Conservation (phyloP, 2,797 vertebrate species). For the Pantherophis vulpinus region DNA sequence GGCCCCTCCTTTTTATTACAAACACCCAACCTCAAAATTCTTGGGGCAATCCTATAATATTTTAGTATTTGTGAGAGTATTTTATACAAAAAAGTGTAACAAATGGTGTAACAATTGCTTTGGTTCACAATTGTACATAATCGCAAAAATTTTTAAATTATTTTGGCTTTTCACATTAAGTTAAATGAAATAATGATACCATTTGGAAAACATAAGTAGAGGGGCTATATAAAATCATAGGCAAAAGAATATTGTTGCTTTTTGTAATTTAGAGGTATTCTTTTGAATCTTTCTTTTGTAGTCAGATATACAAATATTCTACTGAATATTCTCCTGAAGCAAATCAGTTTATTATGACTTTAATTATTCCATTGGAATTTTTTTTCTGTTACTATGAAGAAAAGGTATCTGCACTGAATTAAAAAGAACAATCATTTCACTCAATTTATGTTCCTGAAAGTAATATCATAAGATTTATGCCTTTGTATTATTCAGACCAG, state of each 20-base stretch:
- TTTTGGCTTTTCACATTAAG: not conserved
- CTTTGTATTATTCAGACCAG: not conserved
- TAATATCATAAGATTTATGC: not conserved
- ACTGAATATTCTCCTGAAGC: not conserved
- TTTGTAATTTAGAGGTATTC: not conserved
- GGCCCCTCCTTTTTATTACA: not conserved
- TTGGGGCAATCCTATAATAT: not conserved
- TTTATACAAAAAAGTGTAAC: constrained; percentile 15
- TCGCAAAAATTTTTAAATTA: not conserved
- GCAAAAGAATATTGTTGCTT: not conserved
- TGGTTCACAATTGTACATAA: not conserved
- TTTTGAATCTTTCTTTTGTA: not conserved
- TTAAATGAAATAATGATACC: not conserved
- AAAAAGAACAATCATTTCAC: not conserved
- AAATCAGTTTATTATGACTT: constrained; percentile 19
- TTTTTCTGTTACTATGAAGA: not conserved
- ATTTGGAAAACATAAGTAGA: not conserved
- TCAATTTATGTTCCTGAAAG: not conserved
- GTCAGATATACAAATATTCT: not conserved
- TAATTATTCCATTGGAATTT: constrained; percentile 7
- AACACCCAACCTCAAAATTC: not conserved
- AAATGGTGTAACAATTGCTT: constrained; percentile 1
- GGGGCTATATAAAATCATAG: not conserved
- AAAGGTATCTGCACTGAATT: not conserved
- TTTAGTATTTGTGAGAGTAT: not conserved